A percentile compares a stretch with the other conserved stretches of the same genome.
phyloP scores from a whole-genome alignment of 1,140 invertebrate species.

The Hylaeus volcanicus region DNA sequence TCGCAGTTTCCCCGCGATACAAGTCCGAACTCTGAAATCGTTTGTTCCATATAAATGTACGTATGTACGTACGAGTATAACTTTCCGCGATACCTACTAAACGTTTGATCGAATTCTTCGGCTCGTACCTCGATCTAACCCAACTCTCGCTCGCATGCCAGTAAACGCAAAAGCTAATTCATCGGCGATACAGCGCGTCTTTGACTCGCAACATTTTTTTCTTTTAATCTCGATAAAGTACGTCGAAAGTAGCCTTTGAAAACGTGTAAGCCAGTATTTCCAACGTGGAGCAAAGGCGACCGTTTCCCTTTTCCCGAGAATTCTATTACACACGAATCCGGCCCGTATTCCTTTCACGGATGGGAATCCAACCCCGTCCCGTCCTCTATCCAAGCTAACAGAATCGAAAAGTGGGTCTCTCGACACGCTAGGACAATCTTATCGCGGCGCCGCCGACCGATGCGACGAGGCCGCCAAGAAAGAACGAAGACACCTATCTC shows the following conservation, averaged over 20 bases:
- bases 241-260: not conserved
- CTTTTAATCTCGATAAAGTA: conserved; percentile 18
- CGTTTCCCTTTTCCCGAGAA: conserved; percentile 11
- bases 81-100: too few relatives aligned
- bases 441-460: not conserved
- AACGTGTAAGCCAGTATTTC: not conserved
- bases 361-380: not conserved
- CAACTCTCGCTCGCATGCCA: too few relatives aligned
- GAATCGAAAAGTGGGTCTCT: conserved; percentile 47
- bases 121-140: too few relatives aligned
- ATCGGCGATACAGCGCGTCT: too few relatives aligned
- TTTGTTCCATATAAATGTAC: too few relatives aligned
- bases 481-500: conserved; percentile 19
- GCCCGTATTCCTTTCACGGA: conserved; percentile 44
- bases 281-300: too few relatives aligned
- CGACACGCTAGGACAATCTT: conserved; percentile 46
- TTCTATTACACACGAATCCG: conserved; percentile 38
- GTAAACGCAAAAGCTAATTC: not conserved
- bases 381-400: conserved; percentile 2
- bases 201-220: not conserved
- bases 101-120: too few relatives aligned
- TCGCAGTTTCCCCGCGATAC: too few relatives aligned
- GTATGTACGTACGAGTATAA: too few relatives aligned
- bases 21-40: too few relatives aligned
- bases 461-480: not conserved